Conservation (phyloP, 2,888 invertebrate species). For the Epinotia nisella region DNA sequence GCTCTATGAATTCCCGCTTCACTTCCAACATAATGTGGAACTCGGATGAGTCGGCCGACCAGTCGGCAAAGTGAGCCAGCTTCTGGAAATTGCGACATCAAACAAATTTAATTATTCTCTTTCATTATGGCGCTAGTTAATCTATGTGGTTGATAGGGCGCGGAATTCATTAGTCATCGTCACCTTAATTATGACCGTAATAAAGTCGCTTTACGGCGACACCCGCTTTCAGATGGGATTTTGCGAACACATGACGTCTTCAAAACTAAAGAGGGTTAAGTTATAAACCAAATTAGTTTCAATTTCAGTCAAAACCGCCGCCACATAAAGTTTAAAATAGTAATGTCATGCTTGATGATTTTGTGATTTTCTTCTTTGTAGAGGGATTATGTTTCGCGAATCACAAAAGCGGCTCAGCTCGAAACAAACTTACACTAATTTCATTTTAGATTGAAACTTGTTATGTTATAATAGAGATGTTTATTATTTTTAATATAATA, state of each 20-base stretch:
- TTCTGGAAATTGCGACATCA: conserved; percentile 72
- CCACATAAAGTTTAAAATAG: neutral
- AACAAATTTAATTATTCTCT: conserved; percentile 64
- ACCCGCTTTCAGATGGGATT: conserved; percentile 24
- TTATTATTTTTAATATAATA: no score
- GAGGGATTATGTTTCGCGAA: conserved; percentile 14
- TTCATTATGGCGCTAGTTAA: conserved; percentile 54
- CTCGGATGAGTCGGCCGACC: conserved; percentile 89
- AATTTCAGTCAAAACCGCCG: neutral
- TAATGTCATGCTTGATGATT: neutral
- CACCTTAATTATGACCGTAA: conserved; percentile 38
- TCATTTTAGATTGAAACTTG: conserved; percentile 2
- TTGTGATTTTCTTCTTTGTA: conserved; percentile 1
- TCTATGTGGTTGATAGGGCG: conserved; percentile 49
- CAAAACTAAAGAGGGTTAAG: conserved; percentile 12
- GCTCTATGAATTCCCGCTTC: conserved; percentile 88
- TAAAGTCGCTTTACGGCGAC: conserved; percentile 32
- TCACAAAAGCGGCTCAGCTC: conserved; percentile 24
- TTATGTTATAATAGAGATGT: neutral
- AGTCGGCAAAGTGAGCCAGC: conserved; percentile 90
- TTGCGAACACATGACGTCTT: conserved; percentile 23
- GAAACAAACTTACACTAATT: conserved; percentile 22
- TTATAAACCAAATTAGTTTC: neutral
- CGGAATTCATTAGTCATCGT: conserved; percentile 48
- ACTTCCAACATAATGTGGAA: conserved; percentile 89